phyloP scores from a whole-genome alignment of 1,140 invertebrate species.

The Dinoponera quadriceps region DNA sequence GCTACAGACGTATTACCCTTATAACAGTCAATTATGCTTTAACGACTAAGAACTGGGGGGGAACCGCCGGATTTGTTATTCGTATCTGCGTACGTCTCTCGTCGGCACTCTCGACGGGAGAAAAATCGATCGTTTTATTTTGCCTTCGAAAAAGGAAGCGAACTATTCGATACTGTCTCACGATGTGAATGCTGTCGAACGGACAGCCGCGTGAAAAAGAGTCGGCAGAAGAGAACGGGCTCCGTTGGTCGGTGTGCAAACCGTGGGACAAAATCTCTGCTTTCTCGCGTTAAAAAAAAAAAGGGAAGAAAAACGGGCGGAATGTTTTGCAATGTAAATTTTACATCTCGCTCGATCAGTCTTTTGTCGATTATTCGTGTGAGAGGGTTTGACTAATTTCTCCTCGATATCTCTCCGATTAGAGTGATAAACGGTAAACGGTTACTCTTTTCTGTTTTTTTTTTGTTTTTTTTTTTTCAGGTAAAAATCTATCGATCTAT shows the following conservation, averaged over 20 bases:
- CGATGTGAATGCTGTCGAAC: too few species aligned
- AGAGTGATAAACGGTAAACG: not conserved
- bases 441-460: not conserved
- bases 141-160: not conserved
- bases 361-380: not conserved
- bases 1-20: conserved; percentile 64
- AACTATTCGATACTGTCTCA: too few species aligned
- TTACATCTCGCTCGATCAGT: not conserved
- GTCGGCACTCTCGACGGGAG: conserved; percentile 25
- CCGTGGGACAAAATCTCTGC: too few species aligned
- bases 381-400: not conserved
- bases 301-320: not conserved
- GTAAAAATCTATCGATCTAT: conserved; percentile 30
- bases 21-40: conserved; percentile 69
- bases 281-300: not conserved
- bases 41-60: conserved; percentile 70
- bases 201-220: too few species aligned
- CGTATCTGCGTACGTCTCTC: conserved; percentile 7
- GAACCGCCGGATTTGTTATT: conserved; percentile 68
- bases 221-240: too few species aligned
- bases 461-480: not conserved
- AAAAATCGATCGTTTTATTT: not conserved
- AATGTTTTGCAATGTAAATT: not conserved
- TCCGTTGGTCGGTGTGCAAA: too few species aligned
- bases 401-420: conserved; percentile 12